These are phyloP conservation scores for Phyllostomus hastatus DNA, from an alignment of 2,113 vertebrate species.

Conservation along the genomic window DNA sequence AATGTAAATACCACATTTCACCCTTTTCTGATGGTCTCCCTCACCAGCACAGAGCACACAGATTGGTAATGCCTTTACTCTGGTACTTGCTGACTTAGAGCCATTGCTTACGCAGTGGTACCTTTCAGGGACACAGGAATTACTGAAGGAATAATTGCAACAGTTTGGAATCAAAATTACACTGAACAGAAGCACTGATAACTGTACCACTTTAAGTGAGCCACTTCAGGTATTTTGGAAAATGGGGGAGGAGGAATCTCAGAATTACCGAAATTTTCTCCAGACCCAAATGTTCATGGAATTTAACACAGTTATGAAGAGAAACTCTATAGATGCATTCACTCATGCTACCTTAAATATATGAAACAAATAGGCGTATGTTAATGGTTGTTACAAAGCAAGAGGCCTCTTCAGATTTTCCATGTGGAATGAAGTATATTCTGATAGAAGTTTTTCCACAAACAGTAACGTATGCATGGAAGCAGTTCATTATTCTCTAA, in stretches of 20 bases:
- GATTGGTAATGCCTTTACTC: neutral
- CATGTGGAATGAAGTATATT: neutral
- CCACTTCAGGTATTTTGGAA: neutral
- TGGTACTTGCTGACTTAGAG: neutral
- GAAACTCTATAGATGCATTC: neutral
- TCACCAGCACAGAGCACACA: neutral
- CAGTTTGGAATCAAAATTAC: neutral
- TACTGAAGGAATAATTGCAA: too few relatives aligned
- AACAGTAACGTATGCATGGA: neutral
- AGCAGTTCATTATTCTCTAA: neutral
- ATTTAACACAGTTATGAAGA: neutral
- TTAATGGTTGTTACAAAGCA: neutral
- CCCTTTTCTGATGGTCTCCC: neutral
- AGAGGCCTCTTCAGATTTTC: neutral
- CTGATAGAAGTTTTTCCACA: neutral
- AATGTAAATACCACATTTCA: neutral
- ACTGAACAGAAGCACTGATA: neutral
- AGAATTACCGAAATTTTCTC: neutral
- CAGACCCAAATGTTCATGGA: neutral
- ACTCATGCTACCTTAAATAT: neutral
- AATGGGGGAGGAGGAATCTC: neutral
- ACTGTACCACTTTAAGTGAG: neutral
- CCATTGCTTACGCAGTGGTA: neutral
- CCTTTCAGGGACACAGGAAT: too few relatives aligned
- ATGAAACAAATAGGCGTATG: neutral